Percentiles rank a stretch among this genome's conserved stretches.
These are phyloP conservation scores for Strigamia transsilvanica DNA, from an alignment of 2,888 invertebrate species.

Conservation along the genomic window DNA sequence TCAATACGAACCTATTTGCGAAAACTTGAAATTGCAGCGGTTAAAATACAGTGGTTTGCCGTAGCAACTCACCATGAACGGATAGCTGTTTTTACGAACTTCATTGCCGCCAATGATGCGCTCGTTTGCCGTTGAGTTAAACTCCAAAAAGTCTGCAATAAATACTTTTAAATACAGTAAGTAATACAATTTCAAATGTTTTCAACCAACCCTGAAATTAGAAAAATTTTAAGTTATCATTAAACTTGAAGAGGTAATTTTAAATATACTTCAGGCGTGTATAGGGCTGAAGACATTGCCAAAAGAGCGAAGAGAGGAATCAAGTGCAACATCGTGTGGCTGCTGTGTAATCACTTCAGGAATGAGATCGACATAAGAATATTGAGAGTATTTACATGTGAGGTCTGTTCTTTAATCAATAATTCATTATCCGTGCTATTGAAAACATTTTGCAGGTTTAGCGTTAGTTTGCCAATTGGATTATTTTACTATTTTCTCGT, in stretches of 20 bases:
- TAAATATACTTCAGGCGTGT: not conserved
- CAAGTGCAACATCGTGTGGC: not conserved
- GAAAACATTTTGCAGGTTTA: not conserved
- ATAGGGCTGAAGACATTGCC: not conserved
- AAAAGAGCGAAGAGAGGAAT: not conserved
- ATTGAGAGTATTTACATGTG: not conserved
- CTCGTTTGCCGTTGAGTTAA: not conserved
- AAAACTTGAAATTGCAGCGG: not conserved
- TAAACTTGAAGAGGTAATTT: not conserved
- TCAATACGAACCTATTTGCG: not conserved
- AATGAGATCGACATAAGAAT: not conserved
- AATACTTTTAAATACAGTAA: not conserved
- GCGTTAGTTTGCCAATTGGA: not conserved
- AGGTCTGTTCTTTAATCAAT: not conserved
- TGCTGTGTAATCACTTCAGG: not conserved
- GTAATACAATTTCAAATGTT: not conserved
- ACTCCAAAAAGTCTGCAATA: not conserved
- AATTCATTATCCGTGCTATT: not conserved
- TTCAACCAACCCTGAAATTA: conserved; percentile 10
- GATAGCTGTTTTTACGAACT: conserved; percentile 11
- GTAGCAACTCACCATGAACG: not conserved
- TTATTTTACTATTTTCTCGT: too few species aligned
- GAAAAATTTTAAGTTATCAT: too few species aligned
- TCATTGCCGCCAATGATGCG: conserved; percentile 24
- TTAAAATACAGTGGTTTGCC: not conserved